These are phyloP conservation scores for Petaurus breviceps DNA, from an alignment of 2,113 vertebrate species.

Conservation along the genomic window DNA sequence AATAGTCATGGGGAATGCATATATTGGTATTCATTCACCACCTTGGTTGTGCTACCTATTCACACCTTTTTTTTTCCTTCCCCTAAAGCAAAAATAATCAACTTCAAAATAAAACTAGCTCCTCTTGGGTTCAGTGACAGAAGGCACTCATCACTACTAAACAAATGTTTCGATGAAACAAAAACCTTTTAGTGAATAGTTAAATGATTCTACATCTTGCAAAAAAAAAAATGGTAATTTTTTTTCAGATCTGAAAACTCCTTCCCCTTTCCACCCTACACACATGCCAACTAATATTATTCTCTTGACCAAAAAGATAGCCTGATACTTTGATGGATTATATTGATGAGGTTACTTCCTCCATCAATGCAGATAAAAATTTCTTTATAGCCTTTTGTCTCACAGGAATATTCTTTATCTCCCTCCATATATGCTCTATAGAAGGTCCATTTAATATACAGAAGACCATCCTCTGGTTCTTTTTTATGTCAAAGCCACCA, in stretches of 20 bases:
- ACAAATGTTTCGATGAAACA: slow-evolving; percentile 2
- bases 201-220: not conserved
- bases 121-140: not conserved
- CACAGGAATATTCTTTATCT: not conserved
- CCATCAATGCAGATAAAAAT: not conserved
- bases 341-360: not conserved
- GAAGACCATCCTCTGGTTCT: not conserved
- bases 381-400: not conserved
- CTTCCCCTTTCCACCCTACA: not conserved
- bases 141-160: not conserved
- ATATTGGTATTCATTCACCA: not conserved
- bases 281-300: not conserved
- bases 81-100: not conserved
- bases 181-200: not conserved
- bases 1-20: not conserved
- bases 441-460: not conserved
- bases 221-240: not conserved
- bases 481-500: not conserved
- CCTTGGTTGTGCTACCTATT: not conserved
- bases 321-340: not conserved
- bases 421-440: not conserved
- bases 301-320: not conserved
- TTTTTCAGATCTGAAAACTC: slow-evolving; percentile 11
- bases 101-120: not conserved
- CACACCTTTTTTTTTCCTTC: not conserved